These are phyloP conservation scores for Trileptium ribeirensis DNA, from an alignment of 2,888 invertebrate genomes.

Conservation along the genomic window DNA sequence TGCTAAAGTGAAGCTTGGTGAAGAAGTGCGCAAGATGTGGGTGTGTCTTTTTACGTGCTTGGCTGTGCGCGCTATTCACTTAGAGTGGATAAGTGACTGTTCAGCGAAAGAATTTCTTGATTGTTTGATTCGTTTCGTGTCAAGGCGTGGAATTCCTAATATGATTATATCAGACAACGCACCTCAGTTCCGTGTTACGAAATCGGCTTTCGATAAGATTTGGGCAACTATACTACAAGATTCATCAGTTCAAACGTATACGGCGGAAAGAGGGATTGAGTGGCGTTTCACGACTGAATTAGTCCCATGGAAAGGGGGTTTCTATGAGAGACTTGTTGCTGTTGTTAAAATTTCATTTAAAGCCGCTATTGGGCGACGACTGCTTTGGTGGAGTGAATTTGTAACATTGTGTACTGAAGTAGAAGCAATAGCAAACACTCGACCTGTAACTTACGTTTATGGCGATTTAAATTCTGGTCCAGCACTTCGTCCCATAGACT, in stretches of 20 bases:
- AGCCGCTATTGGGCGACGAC: not conserved
- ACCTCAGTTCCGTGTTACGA: too few species aligned
- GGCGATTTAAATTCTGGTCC: not conserved
- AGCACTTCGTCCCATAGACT: not conserved
- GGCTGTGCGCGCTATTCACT: conserved; percentile 11
- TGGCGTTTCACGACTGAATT: conserved; percentile 52
- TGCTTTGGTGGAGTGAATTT: not conserved
- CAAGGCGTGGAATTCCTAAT: conserved; percentile 44
- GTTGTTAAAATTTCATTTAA: conserved; percentile 44
- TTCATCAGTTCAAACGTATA: not conserved
- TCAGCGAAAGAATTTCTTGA: conserved; percentile 45
- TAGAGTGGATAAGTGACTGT: conserved; percentile 34
- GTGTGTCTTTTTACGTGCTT: conserved; percentile 27
- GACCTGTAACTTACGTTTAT: not conserved
- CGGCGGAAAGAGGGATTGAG: conserved; percentile 28
- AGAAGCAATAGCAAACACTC: not conserved
- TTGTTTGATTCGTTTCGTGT: conserved; percentile 47
- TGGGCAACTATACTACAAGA: conserved; percentile 9
- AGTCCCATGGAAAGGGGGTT: conserved; percentile 55
- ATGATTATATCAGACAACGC: conserved; percentile 52
- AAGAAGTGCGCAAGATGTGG: conserved; percentile 37
- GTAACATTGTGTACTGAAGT: not conserved
- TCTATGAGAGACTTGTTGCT: conserved; percentile 53
- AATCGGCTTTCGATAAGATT: conserved; percentile 42
- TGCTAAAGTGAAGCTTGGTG: not conserved